A percentile compares a stretch with the other conserved stretches of the same genome.
These are phyloP conservation scores for Micronycteris hirsuta DNA, from an alignment of 2,113 vertebrate species.

Conservation along the genomic window DNA sequence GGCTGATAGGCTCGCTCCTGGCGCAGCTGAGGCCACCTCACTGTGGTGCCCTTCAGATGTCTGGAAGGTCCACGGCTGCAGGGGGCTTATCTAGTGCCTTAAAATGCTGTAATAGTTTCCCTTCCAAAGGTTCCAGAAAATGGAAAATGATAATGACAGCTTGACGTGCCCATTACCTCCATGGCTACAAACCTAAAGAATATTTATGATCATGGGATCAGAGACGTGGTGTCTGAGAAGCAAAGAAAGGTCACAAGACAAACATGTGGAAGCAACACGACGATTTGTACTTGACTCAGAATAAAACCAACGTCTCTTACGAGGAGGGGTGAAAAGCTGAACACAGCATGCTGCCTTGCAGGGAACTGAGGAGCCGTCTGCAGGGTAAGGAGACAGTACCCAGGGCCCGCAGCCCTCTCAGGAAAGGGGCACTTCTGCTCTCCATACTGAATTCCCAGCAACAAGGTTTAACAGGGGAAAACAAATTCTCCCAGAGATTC, in stretches of 20 bases:
- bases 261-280: conserved; percentile 32
- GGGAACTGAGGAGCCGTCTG: background rate
- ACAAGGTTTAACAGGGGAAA: conserved; percentile 54
- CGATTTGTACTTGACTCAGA: conserved; percentile 54
- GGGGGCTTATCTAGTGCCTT: conserved; percentile 9
- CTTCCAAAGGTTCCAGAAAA: conserved; percentile 31
- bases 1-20: background rate
- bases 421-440: background rate
- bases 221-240: conserved; percentile 48
- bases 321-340: background rate
- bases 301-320: conserved; percentile 44
- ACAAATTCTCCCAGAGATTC: conserved; percentile 33
- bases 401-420: background rate
- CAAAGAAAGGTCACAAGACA: conserved; percentile 48
- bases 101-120: conserved; percentile 3
- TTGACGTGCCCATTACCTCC: conserved; percentile 32
- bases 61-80: background rate
- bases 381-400: background rate
- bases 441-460: conserved; percentile 50
- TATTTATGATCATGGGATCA: conserved; percentile 46
- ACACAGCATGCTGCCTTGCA: background rate
- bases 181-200: conserved; percentile 41
- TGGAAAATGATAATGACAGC: conserved; percentile 16
- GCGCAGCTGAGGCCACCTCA: background rate
- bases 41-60: background rate